These are phyloP conservation scores for Apamea epomidion DNA, from an alignment of 2,888 invertebrate genomes.

Conservation along the genomic window DNA sequence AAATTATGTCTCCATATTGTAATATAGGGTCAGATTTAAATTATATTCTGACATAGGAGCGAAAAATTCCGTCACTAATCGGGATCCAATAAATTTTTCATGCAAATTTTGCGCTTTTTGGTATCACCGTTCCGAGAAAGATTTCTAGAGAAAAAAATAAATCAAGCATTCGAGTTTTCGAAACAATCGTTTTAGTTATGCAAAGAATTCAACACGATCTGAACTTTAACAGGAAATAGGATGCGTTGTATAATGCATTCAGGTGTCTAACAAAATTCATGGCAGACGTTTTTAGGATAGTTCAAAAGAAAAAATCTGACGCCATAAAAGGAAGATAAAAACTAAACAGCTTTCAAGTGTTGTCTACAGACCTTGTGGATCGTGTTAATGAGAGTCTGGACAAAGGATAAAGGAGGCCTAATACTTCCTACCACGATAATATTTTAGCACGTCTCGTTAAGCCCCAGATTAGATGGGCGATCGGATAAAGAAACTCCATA, in stretches of 20 bases:
- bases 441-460: conserved; percentile 73
- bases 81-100: conserved; percentile 82
- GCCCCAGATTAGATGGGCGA: conserved; percentile 70
- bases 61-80: conserved; percentile 79
- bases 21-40: conserved; percentile 79
- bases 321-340: conserved; percentile 74
- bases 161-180: conserved; percentile 77
- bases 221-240: conserved; percentile 81
- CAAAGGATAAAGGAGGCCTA: conserved; percentile 69
- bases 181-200: conserved; percentile 75
- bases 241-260: conserved; percentile 85
- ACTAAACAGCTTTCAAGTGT: conserved; percentile 58
- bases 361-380: conserved; percentile 62
- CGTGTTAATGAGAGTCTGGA: conserved; percentile 72
- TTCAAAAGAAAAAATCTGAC: conserved; percentile 73
- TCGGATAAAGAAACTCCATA: conserved; percentile 69
- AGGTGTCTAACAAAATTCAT: conserved; percentile 81
- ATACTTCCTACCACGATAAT: conserved; percentile 76
- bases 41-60: conserved; percentile 84
- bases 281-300: conserved; percentile 77
- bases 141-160: conserved; percentile 70
- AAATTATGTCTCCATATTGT: conserved; percentile 82
- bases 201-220: conserved; percentile 76
- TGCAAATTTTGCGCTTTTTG: conserved; percentile 83
- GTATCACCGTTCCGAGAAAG: conserved; percentile 78